Base-by-base conservation (phyloP, 2,888 invertebrate genomes). In the Holacanthella duospinosa region DNA sequence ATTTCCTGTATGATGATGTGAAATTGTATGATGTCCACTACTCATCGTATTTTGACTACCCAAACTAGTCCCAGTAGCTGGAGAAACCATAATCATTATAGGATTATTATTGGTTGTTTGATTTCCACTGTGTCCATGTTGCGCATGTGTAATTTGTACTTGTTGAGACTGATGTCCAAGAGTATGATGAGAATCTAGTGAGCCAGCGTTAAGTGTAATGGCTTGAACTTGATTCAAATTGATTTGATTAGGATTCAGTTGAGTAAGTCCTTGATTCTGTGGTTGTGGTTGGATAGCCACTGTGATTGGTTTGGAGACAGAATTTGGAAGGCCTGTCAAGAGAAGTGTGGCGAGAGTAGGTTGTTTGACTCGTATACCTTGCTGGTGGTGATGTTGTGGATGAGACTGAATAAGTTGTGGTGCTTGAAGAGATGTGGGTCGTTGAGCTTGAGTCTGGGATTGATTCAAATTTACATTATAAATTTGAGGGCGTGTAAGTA, bases 241-340 rank as follows among this genome's bases (percentile, higher is more conserved):
- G 16, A 44, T 26, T 9, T 26, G 26, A 57, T 60, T 56, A 2
- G 65, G 64, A 61, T 65, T 36, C 9, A 36, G 36, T 16, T 36
- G 36, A 36, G 36, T 16, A 6, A 36, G 16, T 36, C 36, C 36
- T 36, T 36, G 36, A 4, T 48, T 65, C 43, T 71, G 69, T 16
- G 70, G 70, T n/a, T 70, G 70, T 2, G 71, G 71, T 44, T 70
- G 72, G 48, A 72, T 71, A n/a, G 71, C 71, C 29, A 72, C 70
- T 16, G 72, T 71, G 9, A 71, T 69, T 6, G 69, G 69, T 59
- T 66, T 66, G 1, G 63, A 60, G 16, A 36, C 44, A 2, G 59
- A 26, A n/a, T 48, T 62, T 12, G 60, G 62, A 55, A 54, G 59
- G 0, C 60, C 59, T 25, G 63, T 61, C 3, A 66, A 57, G 9